Conservation (phyloP, 1,140 invertebrate genomes). For the Papilio dardanus region DNA sequence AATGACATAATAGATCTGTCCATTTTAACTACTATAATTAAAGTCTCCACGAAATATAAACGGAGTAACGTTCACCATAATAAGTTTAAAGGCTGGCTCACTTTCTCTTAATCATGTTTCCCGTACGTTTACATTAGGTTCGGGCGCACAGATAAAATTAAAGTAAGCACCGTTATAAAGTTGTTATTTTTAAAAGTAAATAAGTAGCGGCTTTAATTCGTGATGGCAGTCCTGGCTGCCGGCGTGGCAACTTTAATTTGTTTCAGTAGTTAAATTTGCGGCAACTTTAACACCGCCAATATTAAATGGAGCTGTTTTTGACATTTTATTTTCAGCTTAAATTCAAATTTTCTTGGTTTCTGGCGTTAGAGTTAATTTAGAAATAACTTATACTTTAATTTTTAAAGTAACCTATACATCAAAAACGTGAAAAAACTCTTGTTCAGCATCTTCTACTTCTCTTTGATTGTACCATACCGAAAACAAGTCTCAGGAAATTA, state of each 20-base stretch:
- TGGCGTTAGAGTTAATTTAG: not conserved
- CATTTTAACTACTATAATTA: conserved; percentile 1
- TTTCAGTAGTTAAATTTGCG: conserved; percentile 32
- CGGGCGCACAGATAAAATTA: conserved; percentile 29
- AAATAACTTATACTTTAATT: not conserved
- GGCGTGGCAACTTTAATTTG: conserved; percentile 27
- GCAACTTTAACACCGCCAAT: conserved; percentile 15
- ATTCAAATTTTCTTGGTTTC: not conserved
- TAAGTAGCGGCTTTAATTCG: conserved; percentile 10
- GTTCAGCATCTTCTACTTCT: not conserved
- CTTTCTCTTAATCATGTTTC: conserved; percentile 35
- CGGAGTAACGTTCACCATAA: conserved; percentile 6
- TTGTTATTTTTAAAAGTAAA: conserved; percentile 33
- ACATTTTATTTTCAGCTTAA: not conserved
- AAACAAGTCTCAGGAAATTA: not conserved
- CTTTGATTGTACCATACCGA: not conserved
- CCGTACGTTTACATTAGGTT: conserved; percentile 19
- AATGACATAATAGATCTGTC: not conserved
- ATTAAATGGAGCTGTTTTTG: conserved; percentile 8
- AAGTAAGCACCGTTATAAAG: conserved; percentile 29
- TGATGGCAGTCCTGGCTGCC: not conserved
- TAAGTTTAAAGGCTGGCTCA: conserved; percentile 12
- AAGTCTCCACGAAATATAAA: conserved; percentile 5
- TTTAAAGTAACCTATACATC: no score
- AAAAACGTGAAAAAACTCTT: no score